Percentiles rank a stretch among this genome's conserved stretches.
phyloP scores from a whole-genome alignment of 2,797 vertebrate genomes.

The Hypotaenidia philippensis region DNA sequence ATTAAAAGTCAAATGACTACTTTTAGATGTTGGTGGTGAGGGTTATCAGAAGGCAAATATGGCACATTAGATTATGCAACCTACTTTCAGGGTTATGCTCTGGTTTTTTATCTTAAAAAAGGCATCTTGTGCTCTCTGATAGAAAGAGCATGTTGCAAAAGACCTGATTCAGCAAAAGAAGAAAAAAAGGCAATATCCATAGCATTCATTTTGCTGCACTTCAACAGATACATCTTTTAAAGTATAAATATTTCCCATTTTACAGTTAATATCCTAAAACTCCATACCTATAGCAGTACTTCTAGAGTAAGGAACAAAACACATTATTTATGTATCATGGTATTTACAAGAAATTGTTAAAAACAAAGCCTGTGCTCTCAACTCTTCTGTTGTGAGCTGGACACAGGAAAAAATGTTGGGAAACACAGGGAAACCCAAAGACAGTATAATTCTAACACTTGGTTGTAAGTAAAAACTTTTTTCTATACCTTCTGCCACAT shows the following conservation, averaged over 20 bases:
- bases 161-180: not conserved
- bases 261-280: not conserved
- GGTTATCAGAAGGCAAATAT: constrained; percentile 84
- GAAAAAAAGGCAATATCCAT: not conserved
- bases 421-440: not conserved
- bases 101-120: constrained; percentile 50
- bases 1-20: constrained; percentile 68
- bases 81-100: constrained; percentile 19
- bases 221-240: not conserved
- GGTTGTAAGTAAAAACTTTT: constrained; percentile 40
- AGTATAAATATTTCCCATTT: not conserved
- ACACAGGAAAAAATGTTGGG: not conserved
- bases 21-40: constrained; percentile 56
- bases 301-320: not conserved
- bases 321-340: not conserved
- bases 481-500: constrained; percentile 6
- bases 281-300: not conserved
- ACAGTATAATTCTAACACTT: constrained; percentile 14
- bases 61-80: constrained; percentile 74
- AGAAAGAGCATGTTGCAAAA: not conserved
- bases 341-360: not conserved
- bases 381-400: not conserved
- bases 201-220: not conserved
- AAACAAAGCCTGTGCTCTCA: not conserved
- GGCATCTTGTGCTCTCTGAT: constrained; percentile 20